Evolutionary conservation across 2,113 vertebrate species (phyloP).

Genomic region (Pluvialis apricaria): DNA sequence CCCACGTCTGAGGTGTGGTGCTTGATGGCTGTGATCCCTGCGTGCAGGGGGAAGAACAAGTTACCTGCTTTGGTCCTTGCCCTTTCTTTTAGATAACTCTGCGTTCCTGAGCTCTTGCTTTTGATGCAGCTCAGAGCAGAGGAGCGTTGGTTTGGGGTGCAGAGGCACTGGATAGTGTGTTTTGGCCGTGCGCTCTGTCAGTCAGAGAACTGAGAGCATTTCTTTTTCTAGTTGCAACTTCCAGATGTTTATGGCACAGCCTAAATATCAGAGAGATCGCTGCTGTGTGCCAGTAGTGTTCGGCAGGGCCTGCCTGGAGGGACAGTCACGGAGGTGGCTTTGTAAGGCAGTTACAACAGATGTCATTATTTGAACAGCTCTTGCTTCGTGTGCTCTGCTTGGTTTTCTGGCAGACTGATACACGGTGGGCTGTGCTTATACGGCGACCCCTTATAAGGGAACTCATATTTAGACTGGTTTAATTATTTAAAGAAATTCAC

Average conservation of each 20-base stretch:
- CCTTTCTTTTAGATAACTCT: not conserved
- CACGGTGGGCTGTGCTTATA: accelerated
- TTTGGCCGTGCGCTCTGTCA: not conserved
- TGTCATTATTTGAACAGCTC: not conserved
- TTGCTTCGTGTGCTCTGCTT: not conserved
- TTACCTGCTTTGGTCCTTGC: accelerated
- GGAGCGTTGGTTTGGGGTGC: not conserved
- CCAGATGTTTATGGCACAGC: not conserved
- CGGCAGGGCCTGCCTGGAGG: not conserved
- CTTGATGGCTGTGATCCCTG: not conserved
- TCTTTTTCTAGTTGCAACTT: not conserved
- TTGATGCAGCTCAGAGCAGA: not conserved
- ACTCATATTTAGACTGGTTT: not conserved
- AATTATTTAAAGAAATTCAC: not conserved
- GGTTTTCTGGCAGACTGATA: not conserved
- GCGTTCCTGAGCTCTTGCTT: not conserved
- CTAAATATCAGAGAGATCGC: not conserved
- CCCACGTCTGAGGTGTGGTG: not conserved
- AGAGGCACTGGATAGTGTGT: no score
- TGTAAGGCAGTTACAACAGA: not conserved
- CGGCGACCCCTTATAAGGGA: not conserved
- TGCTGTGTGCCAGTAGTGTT: not conserved
- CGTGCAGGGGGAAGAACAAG: not conserved
- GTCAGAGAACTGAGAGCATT: not conserved
- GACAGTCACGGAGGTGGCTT: not conserved